These are phyloP conservation scores for Halcyon malimbica DNA, from an alignment of 2,113 vertebrate species.

Conservation along the genomic window DNA sequence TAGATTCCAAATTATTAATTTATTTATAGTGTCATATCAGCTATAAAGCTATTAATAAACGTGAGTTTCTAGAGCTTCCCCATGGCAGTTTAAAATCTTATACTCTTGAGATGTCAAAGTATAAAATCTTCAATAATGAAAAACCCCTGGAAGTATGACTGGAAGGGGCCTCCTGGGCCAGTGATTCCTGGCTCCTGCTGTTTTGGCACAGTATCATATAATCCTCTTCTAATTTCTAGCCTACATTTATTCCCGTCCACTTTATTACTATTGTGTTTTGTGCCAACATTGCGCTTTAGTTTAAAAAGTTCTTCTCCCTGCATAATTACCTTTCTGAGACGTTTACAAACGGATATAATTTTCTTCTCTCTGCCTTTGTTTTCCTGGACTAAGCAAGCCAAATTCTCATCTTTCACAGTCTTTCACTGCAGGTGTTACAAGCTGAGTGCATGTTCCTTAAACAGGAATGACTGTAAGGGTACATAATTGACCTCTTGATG, in stretches of 20 bases:
- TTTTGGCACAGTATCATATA: neutral
- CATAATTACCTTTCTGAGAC: neutral
- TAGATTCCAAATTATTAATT: slow-evolving; percentile 61
- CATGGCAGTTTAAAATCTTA: slow-evolving; percentile 44
- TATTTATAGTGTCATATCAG: slow-evolving; percentile 68
- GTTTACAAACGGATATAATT: neutral
- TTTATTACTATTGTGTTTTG: slow-evolving; percentile 34
- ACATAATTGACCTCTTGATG: neutral
- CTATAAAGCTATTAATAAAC: slow-evolving; percentile 58
- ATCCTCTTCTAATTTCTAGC: neutral
- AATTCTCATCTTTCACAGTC: neutral
- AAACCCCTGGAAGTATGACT: slow-evolving; percentile 33
- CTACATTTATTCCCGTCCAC: slow-evolving; percentile 20
- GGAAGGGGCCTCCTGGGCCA: slow-evolving; percentile 53
- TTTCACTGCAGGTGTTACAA: slow-evolving; percentile 8
- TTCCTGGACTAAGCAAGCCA: neutral
- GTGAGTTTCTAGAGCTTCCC: slow-evolving; percentile 53
- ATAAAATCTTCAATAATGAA: slow-evolving; percentile 60
- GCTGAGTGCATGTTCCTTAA: neutral
- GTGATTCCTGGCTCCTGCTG: slow-evolving; percentile 15
- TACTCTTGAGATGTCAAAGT: slow-evolving; percentile 38
- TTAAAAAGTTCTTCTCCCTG: neutral
- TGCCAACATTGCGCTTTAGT: neutral
- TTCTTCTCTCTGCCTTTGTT: slow-evolving; percentile 29
- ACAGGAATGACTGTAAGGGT: neutral